Conservation (phyloP, 1,140 invertebrate species). For the Anastrepha ludens region DNA sequence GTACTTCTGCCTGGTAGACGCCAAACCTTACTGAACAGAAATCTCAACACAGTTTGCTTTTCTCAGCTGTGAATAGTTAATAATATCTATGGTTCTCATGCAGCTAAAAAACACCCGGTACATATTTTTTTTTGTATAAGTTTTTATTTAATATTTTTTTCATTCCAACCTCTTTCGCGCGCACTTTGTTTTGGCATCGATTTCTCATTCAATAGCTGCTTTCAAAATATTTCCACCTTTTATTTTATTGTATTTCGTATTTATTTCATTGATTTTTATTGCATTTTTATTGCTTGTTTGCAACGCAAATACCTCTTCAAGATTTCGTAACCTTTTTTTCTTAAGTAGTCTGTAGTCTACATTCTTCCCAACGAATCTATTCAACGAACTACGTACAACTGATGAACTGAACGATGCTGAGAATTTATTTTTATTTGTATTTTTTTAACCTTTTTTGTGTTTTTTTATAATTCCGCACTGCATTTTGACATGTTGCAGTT, state of each 20-base stretch:
- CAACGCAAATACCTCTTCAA: background rate
- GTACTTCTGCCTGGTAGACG: too few species aligned
- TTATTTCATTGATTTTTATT: conserved; percentile 38
- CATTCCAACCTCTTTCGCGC: too few species aligned
- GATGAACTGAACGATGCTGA: background rate
- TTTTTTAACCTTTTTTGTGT: too few species aligned
- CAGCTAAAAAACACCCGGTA: too few species aligned
- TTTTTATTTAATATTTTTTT: too few species aligned
- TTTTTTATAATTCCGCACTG: background rate
- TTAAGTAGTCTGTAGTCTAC: too few species aligned
- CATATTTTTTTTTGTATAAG: too few species aligned
- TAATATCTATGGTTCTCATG: too few species aligned
- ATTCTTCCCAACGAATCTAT: background rate
- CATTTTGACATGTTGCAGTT: conserved; percentile 47
- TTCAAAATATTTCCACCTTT: conserved; percentile 40
- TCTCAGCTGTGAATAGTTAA: too few species aligned
- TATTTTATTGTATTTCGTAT: conserved; percentile 13
- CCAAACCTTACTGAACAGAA: too few species aligned
- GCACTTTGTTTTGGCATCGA: background rate
- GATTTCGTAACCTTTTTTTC: background rate
- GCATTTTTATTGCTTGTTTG: conserved; percentile 36
- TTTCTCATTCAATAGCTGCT: conserved; percentile 23
- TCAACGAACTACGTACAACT: background rate
- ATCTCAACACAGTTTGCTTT: too few species aligned
- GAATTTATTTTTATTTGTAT: background rate